A percentile compares a stretch with the other conserved stretches of the same genome.
Evolutionary conservation across 2,888 invertebrate genomes (phyloP).

Genomic region (Lasioglossum zephyrum): DNA sequence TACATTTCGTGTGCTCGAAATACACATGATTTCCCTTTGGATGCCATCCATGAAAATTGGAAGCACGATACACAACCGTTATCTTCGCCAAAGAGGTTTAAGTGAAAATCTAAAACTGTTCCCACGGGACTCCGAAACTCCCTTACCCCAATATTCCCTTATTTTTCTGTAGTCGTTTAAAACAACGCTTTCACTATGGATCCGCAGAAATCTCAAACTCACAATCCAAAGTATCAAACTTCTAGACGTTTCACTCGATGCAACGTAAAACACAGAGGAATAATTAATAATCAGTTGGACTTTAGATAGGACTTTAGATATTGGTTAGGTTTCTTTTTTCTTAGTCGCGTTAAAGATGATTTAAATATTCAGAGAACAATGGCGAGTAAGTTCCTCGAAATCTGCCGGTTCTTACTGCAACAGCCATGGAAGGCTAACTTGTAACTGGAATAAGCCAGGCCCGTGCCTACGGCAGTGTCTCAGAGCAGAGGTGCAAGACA

Average conservation of each 20-base stretch:
- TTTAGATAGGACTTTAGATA: too few relatives aligned
- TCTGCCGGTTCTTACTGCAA: slow-evolving; percentile 40
- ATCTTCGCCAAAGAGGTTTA: not conserved
- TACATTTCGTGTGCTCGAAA: slow-evolving; percentile 52
- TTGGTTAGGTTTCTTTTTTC: too few relatives aligned
- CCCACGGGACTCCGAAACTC: not conserved
- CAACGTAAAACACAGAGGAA: not conserved
- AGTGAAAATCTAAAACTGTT: not conserved
- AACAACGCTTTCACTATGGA: not conserved
- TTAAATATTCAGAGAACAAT: not conserved
- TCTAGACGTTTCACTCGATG: not conserved
- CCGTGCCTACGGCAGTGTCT: slow-evolving; percentile 62
- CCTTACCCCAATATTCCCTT: not conserved
- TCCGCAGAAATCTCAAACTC: not conserved
- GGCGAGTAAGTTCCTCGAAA: slow-evolving; percentile 19
- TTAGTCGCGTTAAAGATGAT: not conserved
- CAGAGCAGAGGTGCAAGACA: slow-evolving; percentile 69
- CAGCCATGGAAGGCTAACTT: slow-evolving; percentile 25
- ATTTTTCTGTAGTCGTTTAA: not conserved
- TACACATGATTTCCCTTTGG: slow-evolving; percentile 49
- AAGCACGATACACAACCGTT: not conserved
- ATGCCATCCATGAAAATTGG: slow-evolving; percentile 35
- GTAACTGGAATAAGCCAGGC: slow-evolving; percentile 37
- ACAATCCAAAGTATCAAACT: not conserved
- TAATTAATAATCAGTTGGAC: too few relatives aligned